phyloP scores from a whole-genome alignment of 2,888 invertebrate species.

The Xestia sexstrigata region DNA sequence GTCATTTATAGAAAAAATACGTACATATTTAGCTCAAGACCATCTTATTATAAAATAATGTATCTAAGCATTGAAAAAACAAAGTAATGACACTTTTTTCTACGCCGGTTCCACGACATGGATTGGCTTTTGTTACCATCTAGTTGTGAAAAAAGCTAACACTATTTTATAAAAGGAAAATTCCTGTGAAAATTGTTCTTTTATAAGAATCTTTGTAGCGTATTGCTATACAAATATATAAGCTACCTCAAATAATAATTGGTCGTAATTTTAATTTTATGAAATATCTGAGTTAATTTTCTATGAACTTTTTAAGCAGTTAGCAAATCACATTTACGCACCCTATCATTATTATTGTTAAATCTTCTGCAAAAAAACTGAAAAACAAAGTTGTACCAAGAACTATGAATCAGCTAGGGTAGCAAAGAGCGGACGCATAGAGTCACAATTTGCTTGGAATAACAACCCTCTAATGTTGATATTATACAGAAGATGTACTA shows the following conservation, averaged over 20 bases:
- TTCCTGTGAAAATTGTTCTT: not conserved
- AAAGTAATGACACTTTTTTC: not conserved
- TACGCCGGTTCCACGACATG: constrained; percentile 14
- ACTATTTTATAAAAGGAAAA: constrained; percentile 6
- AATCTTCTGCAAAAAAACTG: constrained; percentile 6
- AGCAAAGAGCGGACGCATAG: constrained; percentile 13
- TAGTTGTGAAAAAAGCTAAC: not conserved
- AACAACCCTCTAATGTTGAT: not conserved
- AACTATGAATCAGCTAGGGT: constrained; percentile 44
- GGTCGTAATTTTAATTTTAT: not conserved
- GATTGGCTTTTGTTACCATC: constrained; percentile 18
- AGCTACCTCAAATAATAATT: not conserved
- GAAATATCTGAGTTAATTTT: not conserved
- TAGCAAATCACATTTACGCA: not conserved
- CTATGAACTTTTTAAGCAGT: no score
- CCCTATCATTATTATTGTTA: not conserved
- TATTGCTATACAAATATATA: constrained; percentile 5
- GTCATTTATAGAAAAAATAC: not conserved
- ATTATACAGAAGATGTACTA: constrained; percentile 1
- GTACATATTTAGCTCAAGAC: not conserved
- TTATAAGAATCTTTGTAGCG: not conserved
- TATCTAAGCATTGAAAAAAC: constrained; percentile 13
- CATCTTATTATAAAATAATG: not conserved
- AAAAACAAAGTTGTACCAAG: constrained; percentile 26
- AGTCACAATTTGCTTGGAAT: constrained; percentile 40